Evolutionary conservation across 2,113 vertebrate species (phyloP).

Genomic region (Hypomesus transpacificus): DNA sequence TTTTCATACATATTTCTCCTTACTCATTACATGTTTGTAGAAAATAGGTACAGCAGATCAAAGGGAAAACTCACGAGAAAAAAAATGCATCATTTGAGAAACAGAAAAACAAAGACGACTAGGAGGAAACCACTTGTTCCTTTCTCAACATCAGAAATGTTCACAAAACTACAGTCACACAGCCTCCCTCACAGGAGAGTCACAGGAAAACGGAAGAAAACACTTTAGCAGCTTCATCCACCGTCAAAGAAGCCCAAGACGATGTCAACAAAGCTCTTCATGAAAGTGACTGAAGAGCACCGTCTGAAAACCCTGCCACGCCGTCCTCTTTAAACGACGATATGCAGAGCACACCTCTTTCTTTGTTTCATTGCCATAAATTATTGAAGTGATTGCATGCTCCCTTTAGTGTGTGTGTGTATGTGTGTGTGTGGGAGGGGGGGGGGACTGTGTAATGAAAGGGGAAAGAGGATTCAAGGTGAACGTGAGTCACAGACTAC

Average conservation of each 20-base stretch:
- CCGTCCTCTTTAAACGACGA: conserved; percentile 43
- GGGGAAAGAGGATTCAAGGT: conserved; percentile 65
- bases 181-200: no score
- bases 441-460: conserved; percentile 61
- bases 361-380: conserved; percentile 68
- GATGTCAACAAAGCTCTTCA: background rate
- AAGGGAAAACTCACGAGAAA: no score
- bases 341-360: conserved; percentile 56
- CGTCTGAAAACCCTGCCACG: background rate
- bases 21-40: no score
- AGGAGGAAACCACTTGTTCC: no score
- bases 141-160: no score
- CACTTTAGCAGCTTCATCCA: no score
- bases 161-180: no score
- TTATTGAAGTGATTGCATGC: conserved; percentile 68
- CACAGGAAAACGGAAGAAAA: no score
- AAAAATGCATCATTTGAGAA: no score
- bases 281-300: conserved; percentile 37
- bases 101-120: no score
- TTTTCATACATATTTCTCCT: no score
- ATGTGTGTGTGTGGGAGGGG: conserved; percentile 2
- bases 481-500: conserved; percentile 70
- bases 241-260: background rate
- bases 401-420: conserved; percentile 40
- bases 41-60: no score